phyloP scores from a whole-genome alignment of 2,113 vertebrate species.

The Bettongia penicillata region DNA sequence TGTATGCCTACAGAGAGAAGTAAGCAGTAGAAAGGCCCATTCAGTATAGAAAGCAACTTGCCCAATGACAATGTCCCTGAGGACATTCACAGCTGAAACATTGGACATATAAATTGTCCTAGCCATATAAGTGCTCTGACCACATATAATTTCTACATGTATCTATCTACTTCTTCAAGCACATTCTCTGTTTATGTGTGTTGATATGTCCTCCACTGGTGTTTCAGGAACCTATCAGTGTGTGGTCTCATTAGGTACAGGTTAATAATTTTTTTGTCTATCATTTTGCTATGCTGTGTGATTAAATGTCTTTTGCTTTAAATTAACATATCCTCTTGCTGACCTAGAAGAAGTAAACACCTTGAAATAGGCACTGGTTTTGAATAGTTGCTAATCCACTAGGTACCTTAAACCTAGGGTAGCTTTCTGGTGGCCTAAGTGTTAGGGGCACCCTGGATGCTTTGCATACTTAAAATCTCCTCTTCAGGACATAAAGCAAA shows the following conservation, averaged over 20 bases:
- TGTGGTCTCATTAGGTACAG: background rate
- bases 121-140: background rate
- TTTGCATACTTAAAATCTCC: background rate
- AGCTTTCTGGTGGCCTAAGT: background rate
- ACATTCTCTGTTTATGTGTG: background rate
- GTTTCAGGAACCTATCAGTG: background rate
- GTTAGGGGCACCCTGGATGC: background rate
- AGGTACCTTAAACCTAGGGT: background rate
- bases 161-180: background rate
- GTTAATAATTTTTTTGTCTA: background rate
- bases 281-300: background rate
- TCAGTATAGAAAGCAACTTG: background rate
- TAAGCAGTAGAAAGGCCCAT: background rate
- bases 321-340: background rate
- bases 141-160: background rate
- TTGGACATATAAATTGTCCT: background rate
- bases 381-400: background rate
- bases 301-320: background rate
- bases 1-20: background rate
- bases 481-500: background rate
- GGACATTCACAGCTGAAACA: background rate
- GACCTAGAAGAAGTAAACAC: background rate
- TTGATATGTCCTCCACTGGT: background rate
- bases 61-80: background rate
- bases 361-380: background rate